Evolutionary conservation across 2,888 invertebrate genomes (phyloP), one percentile per base, ranked within the genome.

Genomic region (Lissonota sp.): DNA sequence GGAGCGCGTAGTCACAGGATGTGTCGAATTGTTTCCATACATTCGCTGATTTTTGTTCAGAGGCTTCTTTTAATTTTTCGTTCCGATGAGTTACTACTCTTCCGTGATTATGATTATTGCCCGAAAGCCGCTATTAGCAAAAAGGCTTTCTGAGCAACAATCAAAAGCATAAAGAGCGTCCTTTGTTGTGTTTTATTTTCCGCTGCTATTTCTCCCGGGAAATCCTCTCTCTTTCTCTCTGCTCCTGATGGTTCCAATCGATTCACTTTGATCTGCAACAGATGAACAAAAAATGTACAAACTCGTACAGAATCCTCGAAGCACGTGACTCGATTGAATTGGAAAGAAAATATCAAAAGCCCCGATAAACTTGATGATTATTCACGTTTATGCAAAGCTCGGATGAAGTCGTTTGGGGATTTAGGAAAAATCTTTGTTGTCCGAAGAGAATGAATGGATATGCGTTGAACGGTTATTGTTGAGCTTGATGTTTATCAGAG

Each of bases 111-210:
- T 93, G 93, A 93, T 93, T 93, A 93, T 92, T 92, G 91, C 92
- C 92, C 92, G 93, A 93, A 93, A 93, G 93, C 92, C 92, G 89
- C 71, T 91, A 90, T 90, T 84, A 78, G 80, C 66, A 86, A 83
- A 91, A 91, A 89, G 92, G 92, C 93, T 92, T 92, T 93, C 93
- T 92, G 93, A 93, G 93, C 93, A 93, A 93, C 93, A 93, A 93
- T 93, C 93, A 93, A 93, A 93, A 93, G 88, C 93, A 92, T 92
- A 90, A 92, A 93, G 92, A 92, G 92, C 82, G 83, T 83, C 7
- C 8, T 57, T 64, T 71, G 74, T 14, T 71, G 12, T 26, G n/a
- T 40, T 37, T 1, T 46, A 6, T 39, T 12, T 26, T 6, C 3
- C n/a, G 26, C 5, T 46, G 26, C 26, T n/a, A n/a, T n/a, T n/a